A percentile compares a stretch with the other conserved stretches of the same genome.
Conservation (phyloP, 2,888 invertebrate genomes). For the Furcula furcula region DNA sequence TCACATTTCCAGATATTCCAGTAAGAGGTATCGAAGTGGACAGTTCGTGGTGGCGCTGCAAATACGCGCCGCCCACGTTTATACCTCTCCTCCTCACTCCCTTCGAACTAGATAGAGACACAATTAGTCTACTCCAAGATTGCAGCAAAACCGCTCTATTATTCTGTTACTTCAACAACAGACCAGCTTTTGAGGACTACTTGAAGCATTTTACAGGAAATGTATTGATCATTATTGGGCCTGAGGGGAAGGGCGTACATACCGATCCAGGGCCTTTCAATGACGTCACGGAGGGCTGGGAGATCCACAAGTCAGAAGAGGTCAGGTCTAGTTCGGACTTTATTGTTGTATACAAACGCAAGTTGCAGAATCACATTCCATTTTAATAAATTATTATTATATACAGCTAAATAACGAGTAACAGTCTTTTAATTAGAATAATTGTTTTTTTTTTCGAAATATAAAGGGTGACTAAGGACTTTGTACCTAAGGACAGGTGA, state of each 20-base stretch:
- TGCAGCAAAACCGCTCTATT: slow-evolving; percentile 81
- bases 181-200: slow-evolving; percentile 85
- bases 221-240: slow-evolving; percentile 88
- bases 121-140: slow-evolving; percentile 56
- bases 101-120: slow-evolving; percentile 54
- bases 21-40: slow-evolving; percentile 90
- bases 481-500: no score
- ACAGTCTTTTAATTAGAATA: slow-evolving; percentile 25
- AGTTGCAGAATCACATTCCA: slow-evolving; percentile 21
- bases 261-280: slow-evolving; percentile 88
- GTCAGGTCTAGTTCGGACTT: slow-evolving; percentile 84
- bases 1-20: slow-evolving; percentile 72
- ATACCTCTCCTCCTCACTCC: slow-evolving; percentile 83
- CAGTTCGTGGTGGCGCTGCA: slow-evolving; percentile 89
- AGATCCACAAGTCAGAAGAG: slow-evolving; percentile 77
- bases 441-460: no score
- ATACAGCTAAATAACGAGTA: slow-evolving; percentile 15
- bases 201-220: slow-evolving; percentile 83
- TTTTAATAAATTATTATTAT: slow-evolving; percentile 27
- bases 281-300: slow-evolving; percentile 81
- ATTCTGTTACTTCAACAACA: slow-evolving; percentile 92
- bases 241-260: slow-evolving; percentile 83
- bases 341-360: slow-evolving; percentile 82
- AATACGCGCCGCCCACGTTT: slow-evolving; percentile 87
- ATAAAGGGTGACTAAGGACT: no score